phyloP scores from a whole-genome alignment of 1,140 invertebrate genomes.

The Neodiprion lecontei region DNA sequence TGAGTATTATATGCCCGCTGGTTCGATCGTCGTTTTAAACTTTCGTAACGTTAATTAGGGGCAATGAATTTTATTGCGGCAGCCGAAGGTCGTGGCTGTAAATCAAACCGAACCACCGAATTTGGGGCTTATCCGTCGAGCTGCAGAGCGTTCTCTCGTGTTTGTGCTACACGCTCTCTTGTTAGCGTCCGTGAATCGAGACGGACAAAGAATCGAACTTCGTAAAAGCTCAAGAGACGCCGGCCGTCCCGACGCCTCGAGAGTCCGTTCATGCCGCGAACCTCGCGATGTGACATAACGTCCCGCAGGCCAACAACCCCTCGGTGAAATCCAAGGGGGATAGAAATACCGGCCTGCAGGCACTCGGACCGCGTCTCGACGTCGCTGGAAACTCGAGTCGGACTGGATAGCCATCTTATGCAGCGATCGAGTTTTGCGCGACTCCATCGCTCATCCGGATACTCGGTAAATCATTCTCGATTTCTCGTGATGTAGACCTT shows the following conservation, averaged over 20 bases:
- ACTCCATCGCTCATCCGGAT: neutral
- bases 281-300: neutral
- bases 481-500: neutral
- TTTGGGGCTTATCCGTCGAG: neutral
- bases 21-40: no score
- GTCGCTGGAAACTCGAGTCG: no score
- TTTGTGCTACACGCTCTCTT: neutral
- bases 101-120: neutral
- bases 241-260: conserved; percentile 1
- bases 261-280: conserved; percentile 16
- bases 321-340: no score
- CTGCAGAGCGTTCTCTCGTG: neutral
- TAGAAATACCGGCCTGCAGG: neutral
- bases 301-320: no score
- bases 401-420: no score
- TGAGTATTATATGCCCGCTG: no score
- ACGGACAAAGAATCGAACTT: conserved; percentile 9
- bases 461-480: neutral
- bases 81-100: neutral
- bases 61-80: conserved; percentile 2
- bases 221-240: neutral
- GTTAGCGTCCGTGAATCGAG: neutral
- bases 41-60: neutral
- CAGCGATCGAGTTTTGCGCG: neutral
- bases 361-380: neutral